phyloP scores from a whole-genome alignment of 2,888 invertebrate genomes.

The Serrognathus titanus region DNA sequence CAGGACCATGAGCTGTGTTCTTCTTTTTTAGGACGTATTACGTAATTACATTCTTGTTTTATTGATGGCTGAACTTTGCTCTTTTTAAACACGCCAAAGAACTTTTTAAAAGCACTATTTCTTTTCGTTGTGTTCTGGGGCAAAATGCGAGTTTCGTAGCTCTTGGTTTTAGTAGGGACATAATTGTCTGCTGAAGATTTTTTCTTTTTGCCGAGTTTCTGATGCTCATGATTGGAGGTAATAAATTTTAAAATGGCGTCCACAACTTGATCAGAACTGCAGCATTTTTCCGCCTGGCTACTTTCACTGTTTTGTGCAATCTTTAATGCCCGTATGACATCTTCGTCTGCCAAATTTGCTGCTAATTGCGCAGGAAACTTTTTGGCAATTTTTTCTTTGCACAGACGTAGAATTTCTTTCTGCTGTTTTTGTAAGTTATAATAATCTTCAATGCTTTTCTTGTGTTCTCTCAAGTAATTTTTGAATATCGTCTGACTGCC shows the following conservation, averaged over 20 bases:
- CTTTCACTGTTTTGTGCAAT: constrained; percentile 4
- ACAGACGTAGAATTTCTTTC: constrained; percentile 9
- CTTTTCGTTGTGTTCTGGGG: too few relatives aligned
- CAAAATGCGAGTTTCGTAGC: too few relatives aligned
- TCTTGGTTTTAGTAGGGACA: neutral
- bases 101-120: too few relatives aligned
- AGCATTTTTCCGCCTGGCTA: neutral
- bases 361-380: constrained; percentile 4
- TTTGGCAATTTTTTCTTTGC: constrained; percentile 6
- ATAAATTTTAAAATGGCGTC: constrained; percentile 6
- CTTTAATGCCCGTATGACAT: constrained; percentile 9
- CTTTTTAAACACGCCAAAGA: too few relatives aligned
- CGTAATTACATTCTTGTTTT: too few relatives aligned
- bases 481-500: neutral
- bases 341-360: constrained; percentile 9
- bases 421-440: constrained; percentile 8
- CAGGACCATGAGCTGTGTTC: too few relatives aligned
- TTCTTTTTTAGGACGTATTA: too few relatives aligned
- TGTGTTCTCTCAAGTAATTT: constrained; percentile 8
- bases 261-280: constrained; percentile 4
- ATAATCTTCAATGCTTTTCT: constrained; percentile 10
- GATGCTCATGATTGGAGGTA: constrained; percentile 3
- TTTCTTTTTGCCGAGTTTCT: neutral
- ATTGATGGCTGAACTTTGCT: too few relatives aligned
- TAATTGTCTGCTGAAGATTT: neutral